Evolutionary conservation across 2,797 vertebrate species (phyloP), one percentile per base, ranked within the genome.

Genomic region (Sebastes glaucus): DNA sequence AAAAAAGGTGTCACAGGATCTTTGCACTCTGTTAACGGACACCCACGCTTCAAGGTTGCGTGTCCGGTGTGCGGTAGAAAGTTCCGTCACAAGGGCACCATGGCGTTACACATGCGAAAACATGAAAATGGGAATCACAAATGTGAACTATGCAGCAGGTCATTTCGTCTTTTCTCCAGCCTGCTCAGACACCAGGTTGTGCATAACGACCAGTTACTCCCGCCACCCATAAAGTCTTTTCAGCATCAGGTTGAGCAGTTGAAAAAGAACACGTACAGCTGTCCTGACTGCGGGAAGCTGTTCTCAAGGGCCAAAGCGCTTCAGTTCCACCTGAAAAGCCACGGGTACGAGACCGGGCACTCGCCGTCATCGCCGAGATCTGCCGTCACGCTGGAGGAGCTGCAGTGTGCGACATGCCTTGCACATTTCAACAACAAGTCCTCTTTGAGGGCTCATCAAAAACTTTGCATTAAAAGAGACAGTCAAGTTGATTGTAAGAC

Each of bases 281-380:
- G 96, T 63, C 94, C 95, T 1, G 94, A 96, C 80, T 97, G 96
- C 5, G 94, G 94, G 6, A 97, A 96, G 74, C 89, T 92, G 59
- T 97, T 96, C 59, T 96, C 96, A 2, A 92, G 96, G 18, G 96
- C 93, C 32, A 96, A 96, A 89, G 96, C 96, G 0, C 95, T 96
- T 33, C 95, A 96, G 94, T 97, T 96, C 85, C 96, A 97, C 71
- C 96, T 96, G 96, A 96, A 93, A 75, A 95, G 95, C 85, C 96
- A 97, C 20, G 95, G 95, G 33, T 95, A 95, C 25, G 95, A 96
- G 80, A 95, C 88, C 0, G 92, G 93, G 14, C 88, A 88, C 62
- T 89, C 93, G 1, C 87, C 91, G 0, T 86, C 92, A 0, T 93
- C 93, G 4, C 74, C 87, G 0, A 68, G 73, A 6, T 88, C 94